phyloP scores from a whole-genome alignment of 2,888 invertebrate species.

The Artemia sp. region DNA sequence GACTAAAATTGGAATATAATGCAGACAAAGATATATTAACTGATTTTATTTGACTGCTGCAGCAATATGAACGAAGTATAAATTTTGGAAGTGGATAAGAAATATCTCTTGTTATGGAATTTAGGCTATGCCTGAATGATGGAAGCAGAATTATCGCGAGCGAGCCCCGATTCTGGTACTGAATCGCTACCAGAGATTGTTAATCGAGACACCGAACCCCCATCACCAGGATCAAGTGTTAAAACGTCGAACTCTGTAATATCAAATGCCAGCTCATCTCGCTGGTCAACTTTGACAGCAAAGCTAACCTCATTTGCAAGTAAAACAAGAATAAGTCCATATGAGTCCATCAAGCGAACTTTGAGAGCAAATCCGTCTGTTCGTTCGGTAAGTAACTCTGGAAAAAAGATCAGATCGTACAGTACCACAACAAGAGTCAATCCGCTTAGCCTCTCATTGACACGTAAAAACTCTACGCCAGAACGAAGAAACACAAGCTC shows the following conservation, averaged over 20 bases:
- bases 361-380: constrained; percentile 17
- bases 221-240: not conserved
- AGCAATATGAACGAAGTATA: too few species aligned
- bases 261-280: not conserved
- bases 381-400: not conserved
- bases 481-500: not conserved
- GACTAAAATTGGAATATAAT: too few species aligned
- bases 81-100: too few species aligned
- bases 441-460: not conserved
- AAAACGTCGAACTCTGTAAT: not conserved
- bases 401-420: not conserved
- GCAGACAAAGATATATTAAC: too few species aligned
- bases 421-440: not conserved
- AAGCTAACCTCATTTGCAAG: not conserved
- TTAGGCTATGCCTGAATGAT: not conserved
- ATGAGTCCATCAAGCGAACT: constrained; percentile 11
- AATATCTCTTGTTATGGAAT: too few species aligned
- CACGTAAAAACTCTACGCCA: not conserved
- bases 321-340: not conserved
- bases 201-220: not conserved
- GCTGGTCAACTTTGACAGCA: constrained; percentile 7
- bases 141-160: constrained; percentile 10
- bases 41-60: too few species aligned
- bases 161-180: constrained; percentile 21
- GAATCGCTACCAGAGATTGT: constrained; percentile 18